Evolutionary conservation across 1,140 invertebrate species (phyloP), one percentile per base, ranked within the genome.

Genomic region (Colletes gigas): DNA sequence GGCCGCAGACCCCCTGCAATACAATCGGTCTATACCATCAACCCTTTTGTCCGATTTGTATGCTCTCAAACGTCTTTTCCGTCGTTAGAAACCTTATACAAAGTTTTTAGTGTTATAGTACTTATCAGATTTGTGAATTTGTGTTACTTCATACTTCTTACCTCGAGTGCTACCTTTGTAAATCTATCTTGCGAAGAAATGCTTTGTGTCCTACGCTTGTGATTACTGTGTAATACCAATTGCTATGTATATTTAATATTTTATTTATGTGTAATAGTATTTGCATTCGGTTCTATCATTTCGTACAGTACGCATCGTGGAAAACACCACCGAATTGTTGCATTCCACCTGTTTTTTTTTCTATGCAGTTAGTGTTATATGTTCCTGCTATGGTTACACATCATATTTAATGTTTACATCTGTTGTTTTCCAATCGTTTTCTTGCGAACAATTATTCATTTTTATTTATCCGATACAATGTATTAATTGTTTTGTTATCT

Each of bases 1-100:
- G 83, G 78, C 57, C 77, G 77, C 77, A 65, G 77, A 78, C 59
- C 77, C 77, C 77, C 77, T 78, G 77, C 77, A 78, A 79, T 47
- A 79, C 77, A 73, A 73, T 79, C 77, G 70, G 60, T 79, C 70
- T 73, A 79, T 79, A 79, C 60, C 69, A 65, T 79, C 70, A 47
- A 17, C 54, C 70, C 60, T 79, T 73, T 79, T 79, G 59, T 73
- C 77, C 77, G 12, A 79, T 65, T 79, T 73, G 73, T 79, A 55
- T 79, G 15, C 39, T 73, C 50, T 65, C 60, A 19, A 79, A 66
- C 19, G 17, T 73, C 19, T 79, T 44, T 66, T 79, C 8, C 70
- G 52, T 79, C 21, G 12, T 19, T 73, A 66, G 7, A 39, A 50
- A 50, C 47, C 39, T 7, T 9, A 54, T 14, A 55, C 19, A 21